Evolutionary conservation across 2,888 invertebrate genomes (phyloP), one percentile per base, ranked within the genome.

Genomic region (Diplolepis rosae): DNA sequence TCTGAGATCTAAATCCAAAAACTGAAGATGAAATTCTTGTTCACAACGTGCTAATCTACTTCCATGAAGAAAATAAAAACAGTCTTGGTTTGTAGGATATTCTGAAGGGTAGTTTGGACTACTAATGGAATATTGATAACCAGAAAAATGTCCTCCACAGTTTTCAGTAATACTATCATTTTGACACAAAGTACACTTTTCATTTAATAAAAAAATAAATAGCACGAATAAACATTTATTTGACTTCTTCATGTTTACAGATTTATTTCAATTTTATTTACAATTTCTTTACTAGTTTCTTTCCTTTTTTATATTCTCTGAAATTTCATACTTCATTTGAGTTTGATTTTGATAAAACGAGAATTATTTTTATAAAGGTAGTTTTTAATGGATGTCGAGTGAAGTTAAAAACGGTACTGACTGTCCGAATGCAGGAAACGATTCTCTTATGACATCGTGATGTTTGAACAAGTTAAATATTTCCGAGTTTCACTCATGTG

Each of bases 1-100:
- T 77, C 89, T 89, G 48, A 92, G 73, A 70, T 89, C 82, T 77
- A 92, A 92, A 80, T 92, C 90, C 50, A 92, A 81, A 79, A 92
- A 92, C 78, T 91, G 90, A 32, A 92, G 85, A 72, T 90, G 89
- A 79, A 90, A 92, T 56, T 89, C 87, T 61, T 90, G 90, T 13
- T 90, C 88, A 75, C 92, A 92, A 5, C 86, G 77, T 0, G 85
- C 88, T 0, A 68, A 39, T 65, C 84, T 86, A 3, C 89, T 89
- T 1, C 91, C 91, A 70, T 89, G 90, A 27, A 92, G 80, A 4
- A 88, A 85, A 77, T 90, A 92, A 75, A 90, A 87, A 79, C 92
- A 92, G 65, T 88, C 79, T 2, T 85, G 79, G 72, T 90, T 88
- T 2, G 82, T 70, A 0, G 90, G 87, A 84, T 91, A 91, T 48